phyloP scores from a whole-genome alignment of 2,113 vertebrate genomes.

The Colaptes auratus region DNA sequence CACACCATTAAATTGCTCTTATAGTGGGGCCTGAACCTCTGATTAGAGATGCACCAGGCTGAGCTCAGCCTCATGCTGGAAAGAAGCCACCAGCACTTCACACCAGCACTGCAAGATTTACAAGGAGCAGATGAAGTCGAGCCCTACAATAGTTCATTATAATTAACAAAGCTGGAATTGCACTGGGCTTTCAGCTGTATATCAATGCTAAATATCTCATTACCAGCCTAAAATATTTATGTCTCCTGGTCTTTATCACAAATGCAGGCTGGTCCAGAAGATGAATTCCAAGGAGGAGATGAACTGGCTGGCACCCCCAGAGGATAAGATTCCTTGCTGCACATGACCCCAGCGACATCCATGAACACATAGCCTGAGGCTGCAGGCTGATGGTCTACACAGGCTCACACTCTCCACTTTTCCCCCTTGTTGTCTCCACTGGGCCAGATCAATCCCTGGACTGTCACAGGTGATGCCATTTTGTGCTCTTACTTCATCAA shows the following conservation, averaged over 20 bases:
- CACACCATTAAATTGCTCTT: not conserved
- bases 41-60: not conserved
- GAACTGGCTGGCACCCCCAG: not conserved
- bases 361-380: not conserved
- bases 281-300: constrained; percentile 61
- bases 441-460: not conserved
- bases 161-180: constrained; percentile 68
- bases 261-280: constrained; percentile 45
- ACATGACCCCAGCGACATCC: not conserved
- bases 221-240: constrained; percentile 68
- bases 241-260: constrained; percentile 56
- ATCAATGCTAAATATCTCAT: constrained; percentile 72
- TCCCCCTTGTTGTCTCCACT: not conserved
- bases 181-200: constrained; percentile 57
- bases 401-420: not conserved
- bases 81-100: constrained; percentile 18
- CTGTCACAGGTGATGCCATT: not conserved
- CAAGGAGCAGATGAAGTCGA: constrained; percentile 51
- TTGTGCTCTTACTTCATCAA: not conserved
- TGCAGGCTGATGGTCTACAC: not conserved
- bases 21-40: not conserved
- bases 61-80: constrained; percentile 41
- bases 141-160: constrained; percentile 57
- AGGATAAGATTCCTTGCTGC: constrained; percentile 22
- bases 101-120: constrained; percentile 17